phyloP scores from a whole-genome alignment of 2,113 vertebrate species.

The Alaudala cheleensis region DNA sequence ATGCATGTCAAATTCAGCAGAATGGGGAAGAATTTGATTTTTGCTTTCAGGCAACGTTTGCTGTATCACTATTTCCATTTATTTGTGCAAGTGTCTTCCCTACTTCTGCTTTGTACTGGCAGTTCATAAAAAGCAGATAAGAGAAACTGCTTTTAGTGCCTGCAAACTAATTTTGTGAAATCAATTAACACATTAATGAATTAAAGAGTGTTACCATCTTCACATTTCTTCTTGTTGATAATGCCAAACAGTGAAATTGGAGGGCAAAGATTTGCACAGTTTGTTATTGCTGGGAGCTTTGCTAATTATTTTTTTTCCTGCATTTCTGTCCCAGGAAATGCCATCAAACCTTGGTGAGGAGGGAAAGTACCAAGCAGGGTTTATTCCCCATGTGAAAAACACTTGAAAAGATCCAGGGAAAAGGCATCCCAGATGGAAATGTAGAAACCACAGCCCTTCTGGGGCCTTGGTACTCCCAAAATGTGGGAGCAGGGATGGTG shows the following conservation, averaged over 20 bases:
- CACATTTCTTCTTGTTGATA: background rate
- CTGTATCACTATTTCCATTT: background rate
- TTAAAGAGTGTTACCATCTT: background rate
- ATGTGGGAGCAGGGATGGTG: background rate
- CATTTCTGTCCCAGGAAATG: background rate
- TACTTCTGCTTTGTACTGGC: background rate
- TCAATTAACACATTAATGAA: slow-evolving; percentile 22
- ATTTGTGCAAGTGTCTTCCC: background rate
- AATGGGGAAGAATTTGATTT: background rate
- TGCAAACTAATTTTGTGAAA: background rate
- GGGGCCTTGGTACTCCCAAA: background rate
- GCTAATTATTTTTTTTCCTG: background rate
- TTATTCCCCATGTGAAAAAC: accelerated
- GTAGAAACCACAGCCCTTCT: background rate
- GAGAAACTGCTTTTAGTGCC: background rate
- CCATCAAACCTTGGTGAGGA: background rate
- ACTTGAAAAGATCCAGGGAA: background rate
- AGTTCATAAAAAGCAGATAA: background rate
- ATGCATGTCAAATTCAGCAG: background rate
- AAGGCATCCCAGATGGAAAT: background rate
- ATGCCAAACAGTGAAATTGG: background rate
- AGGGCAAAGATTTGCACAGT: background rate
- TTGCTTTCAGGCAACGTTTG: background rate
- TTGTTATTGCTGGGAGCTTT: background rate
- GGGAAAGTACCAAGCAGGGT: background rate